Evolutionary conservation across 2,797 vertebrate species (phyloP).

Genomic region (Darevskia mixta): DNA sequence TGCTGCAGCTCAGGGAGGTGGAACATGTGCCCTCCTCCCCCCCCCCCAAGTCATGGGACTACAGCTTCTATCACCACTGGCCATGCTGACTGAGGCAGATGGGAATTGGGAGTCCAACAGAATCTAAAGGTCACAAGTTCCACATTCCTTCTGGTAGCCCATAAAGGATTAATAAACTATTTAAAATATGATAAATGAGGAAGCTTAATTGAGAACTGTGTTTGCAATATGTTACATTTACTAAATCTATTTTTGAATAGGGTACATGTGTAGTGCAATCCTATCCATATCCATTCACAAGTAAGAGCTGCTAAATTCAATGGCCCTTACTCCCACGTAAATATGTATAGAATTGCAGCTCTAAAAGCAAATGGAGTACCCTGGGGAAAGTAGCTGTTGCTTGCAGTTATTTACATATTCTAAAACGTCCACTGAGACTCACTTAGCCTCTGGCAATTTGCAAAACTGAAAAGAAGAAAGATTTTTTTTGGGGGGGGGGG

Average conservation of each 20-base stretch:
- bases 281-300: background rate
- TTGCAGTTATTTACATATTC: background rate
- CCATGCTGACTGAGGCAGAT: too few species aligned
- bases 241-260: background rate
- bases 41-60: too few species aligned
- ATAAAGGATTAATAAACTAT: background rate
- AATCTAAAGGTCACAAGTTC: background rate
- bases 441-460: constrained; percentile 6
- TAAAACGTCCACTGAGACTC: background rate
- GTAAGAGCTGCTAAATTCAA: background rate
- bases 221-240: background rate
- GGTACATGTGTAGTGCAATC: background rate
- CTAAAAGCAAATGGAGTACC: background rate
- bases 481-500: background rate
- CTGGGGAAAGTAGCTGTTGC: background rate
- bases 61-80: too few species aligned
- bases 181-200: constrained; percentile 7
- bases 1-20: too few species aligned
- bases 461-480: constrained; percentile 6
- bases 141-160: background rate
- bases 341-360: background rate
- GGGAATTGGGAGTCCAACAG: too few species aligned
- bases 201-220: background rate
- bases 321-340: background rate
- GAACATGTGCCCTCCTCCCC: too few species aligned